These are phyloP conservation scores for Halesus radiatus DNA, from an alignment of 1,140 invertebrate species.

Conservation along the genomic window DNA sequence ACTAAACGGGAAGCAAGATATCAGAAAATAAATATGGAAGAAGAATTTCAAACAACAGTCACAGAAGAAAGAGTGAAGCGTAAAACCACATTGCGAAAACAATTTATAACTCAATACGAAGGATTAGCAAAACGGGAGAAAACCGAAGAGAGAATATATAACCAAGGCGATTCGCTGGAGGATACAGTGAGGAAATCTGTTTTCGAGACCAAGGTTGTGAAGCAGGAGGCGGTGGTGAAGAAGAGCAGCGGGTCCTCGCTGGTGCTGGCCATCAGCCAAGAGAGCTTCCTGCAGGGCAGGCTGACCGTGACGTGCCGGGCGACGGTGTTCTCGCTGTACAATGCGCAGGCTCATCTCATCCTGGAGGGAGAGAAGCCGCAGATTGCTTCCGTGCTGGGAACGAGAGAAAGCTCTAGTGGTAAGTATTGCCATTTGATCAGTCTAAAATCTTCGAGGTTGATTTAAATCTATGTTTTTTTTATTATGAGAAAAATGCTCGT, in stretches of 20 bases:
- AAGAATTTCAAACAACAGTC: constrained; percentile 19
- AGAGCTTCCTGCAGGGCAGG: constrained; percentile 74
- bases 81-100: no score
- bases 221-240: constrained; percentile 30
- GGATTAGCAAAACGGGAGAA: no score
- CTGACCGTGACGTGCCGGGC: constrained; percentile 76
- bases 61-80: constrained; percentile 1
- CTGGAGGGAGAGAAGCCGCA: constrained; percentile 78
- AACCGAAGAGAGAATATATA: no score
- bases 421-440: constrained; percentile 18
- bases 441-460: no score
- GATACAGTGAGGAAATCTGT: neutral
- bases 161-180: neutral
- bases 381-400: constrained; percentile 77
- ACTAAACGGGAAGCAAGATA: neutral
- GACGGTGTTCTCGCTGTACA: constrained; percentile 76
- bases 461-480: no score
- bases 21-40: constrained; percentile 20
- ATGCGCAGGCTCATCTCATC: constrained; percentile 70
- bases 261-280: constrained; percentile 60
- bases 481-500: no score
- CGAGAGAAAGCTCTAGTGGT: constrained; percentile 70
- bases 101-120: no score
- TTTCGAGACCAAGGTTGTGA: neutral
- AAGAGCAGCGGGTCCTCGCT: constrained; percentile 43